A percentile compares a stretch with the other conserved stretches of the same genome.
Conservation (phyloP, 1,140 invertebrate genomes). For the Drosophila bifasciata region DNA sequence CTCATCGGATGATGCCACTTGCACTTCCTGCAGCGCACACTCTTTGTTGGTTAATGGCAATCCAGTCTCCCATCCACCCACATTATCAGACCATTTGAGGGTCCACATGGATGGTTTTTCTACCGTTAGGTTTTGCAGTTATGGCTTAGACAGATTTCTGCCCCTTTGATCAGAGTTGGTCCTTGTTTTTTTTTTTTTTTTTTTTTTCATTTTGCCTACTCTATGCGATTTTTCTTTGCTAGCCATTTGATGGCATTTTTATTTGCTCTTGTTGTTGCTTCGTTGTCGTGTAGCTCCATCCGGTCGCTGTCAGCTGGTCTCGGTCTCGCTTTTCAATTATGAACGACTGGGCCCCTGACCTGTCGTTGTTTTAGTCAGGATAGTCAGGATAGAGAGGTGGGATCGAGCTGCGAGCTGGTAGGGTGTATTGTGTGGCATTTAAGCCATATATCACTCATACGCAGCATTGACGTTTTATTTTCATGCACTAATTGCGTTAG, state of each 20-base stretch:
- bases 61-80: too few relatives aligned
- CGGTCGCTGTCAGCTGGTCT: slow-evolving; percentile 28
- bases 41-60: too few relatives aligned
- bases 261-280: slow-evolving; percentile 12
- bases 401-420: slow-evolving; percentile 2
- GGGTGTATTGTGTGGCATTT: slow-evolving; percentile 51
- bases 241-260: slow-evolving; percentile 33
- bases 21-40: too few relatives aligned
- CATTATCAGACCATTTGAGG: too few relatives aligned
- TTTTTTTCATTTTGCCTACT: slow-evolving; percentile 2
- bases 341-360: slow-evolving; percentile 11
- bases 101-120: too few relatives aligned
- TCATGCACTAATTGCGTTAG: slow-evolving; percentile 82
- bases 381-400: background rate
- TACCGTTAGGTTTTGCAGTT: slow-evolving; percentile 17
- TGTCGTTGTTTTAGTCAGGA: slow-evolving; percentile 9
- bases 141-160: slow-evolving; percentile 67
- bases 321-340: slow-evolving; percentile 70
- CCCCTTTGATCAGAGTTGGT: slow-evolving; percentile 48
- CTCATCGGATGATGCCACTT: too few relatives aligned
- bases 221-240: slow-evolving; percentile 29
- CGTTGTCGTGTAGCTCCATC: slow-evolving; percentile 20
- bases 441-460: slow-evolving; percentile 82
- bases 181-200: background rate
- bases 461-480: slow-evolving; percentile 77